Percentiles rank a stretch among this genome's conserved stretches.
These are phyloP conservation scores for Tetranychus piercei DNA, from an alignment of 2,888 invertebrate genomes.

Conservation along the genomic window DNA sequence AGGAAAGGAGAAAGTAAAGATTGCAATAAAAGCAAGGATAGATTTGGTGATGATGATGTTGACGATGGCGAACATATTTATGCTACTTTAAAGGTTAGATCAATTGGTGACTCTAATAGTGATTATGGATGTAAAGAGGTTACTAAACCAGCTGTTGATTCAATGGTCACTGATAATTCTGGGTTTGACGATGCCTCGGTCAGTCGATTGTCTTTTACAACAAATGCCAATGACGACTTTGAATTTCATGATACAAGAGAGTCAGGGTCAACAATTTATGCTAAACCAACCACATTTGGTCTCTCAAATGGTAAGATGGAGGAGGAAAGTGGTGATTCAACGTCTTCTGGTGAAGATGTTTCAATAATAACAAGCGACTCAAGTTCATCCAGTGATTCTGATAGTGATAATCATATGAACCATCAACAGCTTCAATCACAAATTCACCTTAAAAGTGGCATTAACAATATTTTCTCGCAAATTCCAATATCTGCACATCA, in stretches of 20 bases:
- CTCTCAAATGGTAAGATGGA: not conserved
- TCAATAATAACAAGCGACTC: constrained; percentile 5
- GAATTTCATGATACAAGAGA: constrained; percentile 37
- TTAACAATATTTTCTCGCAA: too few species aligned
- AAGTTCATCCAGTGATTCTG: constrained; percentile 1
- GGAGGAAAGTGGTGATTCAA: not conserved
- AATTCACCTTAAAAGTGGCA: not conserved
- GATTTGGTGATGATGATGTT: not conserved
- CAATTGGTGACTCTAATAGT: constrained; percentile 4
- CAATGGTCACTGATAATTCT: not conserved
- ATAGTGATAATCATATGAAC: constrained; percentile 1
- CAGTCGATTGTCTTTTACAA: constrained; percentile 41
- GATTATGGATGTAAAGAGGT: not conserved
- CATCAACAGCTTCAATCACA: not conserved
- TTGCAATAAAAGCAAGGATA: not conserved
- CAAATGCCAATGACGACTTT: constrained; percentile 44
- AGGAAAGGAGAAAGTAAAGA: not conserved
- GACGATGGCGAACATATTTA: constrained; percentile 34
- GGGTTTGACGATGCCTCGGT: constrained; percentile 18
- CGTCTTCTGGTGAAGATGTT: not conserved
- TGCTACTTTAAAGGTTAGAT: constrained; percentile 29
- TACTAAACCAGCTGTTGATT: not conserved
- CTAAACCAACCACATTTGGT: not conserved
- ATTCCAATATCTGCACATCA: too few species aligned
- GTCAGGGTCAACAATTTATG: not conserved